A percentile compares a stretch with the other conserved stretches of the same genome.
Conservation (phyloP, 2,888 invertebrate species). For the Imbricaverruca yamaguchii region DNA sequence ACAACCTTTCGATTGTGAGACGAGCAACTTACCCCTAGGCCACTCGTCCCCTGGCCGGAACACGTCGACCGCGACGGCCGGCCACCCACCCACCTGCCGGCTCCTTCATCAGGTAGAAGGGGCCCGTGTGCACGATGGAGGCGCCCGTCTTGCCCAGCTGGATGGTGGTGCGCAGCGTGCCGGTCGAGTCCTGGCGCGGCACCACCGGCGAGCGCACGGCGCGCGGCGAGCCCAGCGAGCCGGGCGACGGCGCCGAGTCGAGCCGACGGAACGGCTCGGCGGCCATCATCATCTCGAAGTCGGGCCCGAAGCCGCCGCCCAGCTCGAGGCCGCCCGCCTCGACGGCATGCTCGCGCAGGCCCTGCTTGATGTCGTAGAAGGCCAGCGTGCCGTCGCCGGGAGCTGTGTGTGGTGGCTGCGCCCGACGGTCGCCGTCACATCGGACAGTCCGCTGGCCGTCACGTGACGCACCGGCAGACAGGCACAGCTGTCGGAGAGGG, state of each 20-base stretch:
- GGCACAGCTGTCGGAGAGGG: too few species aligned
- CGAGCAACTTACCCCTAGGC: too few species aligned
- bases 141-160: slow-evolving; percentile 87
- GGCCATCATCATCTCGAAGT: slow-evolving; percentile 14
- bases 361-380: slow-evolving; percentile 15
- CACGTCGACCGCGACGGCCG: neutral
- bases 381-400: neutral
- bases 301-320: neutral
- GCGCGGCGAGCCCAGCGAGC: slow-evolving; percentile 59
- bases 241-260: slow-evolving; percentile 10
- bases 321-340: neutral
- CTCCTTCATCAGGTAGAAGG: slow-evolving; percentile 96
- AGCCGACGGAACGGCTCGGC: slow-evolving; percentile 12
- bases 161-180: slow-evolving; percentile 94
- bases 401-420: too few species aligned
- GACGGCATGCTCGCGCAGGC: neutral
- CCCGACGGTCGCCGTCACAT: neutral
- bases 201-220: slow-evolving; percentile 92
- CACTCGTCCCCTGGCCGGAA: too few species aligned
- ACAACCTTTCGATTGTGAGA: too few species aligned
- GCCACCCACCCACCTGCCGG: slow-evolving; percentile 63
- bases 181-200: slow-evolving; percentile 91
- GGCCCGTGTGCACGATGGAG: slow-evolving; percentile 92
- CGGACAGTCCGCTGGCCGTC: too few species aligned
- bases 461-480: too few species aligned